phyloP scores from a whole-genome alignment of 2,113 vertebrate species.

The Leptobrachium leishanense region DNA sequence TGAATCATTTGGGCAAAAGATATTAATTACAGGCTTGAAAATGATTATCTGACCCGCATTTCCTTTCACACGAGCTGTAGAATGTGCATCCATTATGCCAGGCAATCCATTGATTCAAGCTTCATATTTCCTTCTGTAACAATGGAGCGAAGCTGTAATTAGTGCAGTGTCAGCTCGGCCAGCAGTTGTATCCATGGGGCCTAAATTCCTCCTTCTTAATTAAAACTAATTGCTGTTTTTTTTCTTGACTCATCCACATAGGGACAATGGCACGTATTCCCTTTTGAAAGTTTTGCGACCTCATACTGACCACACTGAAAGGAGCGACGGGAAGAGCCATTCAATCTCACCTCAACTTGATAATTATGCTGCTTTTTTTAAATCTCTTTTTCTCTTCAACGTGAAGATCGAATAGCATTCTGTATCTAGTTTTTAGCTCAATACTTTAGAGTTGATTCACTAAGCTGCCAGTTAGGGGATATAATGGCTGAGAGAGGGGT shows the following conservation, averaged over 20 bases:
- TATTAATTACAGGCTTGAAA: too few species aligned
- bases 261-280: conserved; percentile 7
- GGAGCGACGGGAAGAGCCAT: too few species aligned
- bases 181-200: not conserved
- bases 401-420: too few species aligned
- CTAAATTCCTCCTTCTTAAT: conserved; percentile 4
- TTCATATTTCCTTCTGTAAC: conserved; percentile 8
- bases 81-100: not conserved
- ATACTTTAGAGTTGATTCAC: too few species aligned
- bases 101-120: not conserved
- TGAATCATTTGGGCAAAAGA: too few species aligned
- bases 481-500: too few species aligned
- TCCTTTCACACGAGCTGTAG: too few species aligned
- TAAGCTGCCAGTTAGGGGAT: too few species aligned
- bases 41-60: too few species aligned
- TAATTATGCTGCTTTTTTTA: too few species aligned
- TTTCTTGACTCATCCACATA: not conserved
- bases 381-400: too few species aligned
- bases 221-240: conserved; percentile 22
- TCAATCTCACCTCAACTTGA: not conserved
- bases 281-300: not conserved
- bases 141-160: conserved; percentile 35
- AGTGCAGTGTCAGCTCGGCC: conserved; percentile 5
- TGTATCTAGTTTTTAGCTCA: too few species aligned
- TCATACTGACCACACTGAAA: conserved; percentile 1